phyloP scores from a whole-genome alignment of 2,797 vertebrate species.

The Sciurus carolinensis region DNA sequence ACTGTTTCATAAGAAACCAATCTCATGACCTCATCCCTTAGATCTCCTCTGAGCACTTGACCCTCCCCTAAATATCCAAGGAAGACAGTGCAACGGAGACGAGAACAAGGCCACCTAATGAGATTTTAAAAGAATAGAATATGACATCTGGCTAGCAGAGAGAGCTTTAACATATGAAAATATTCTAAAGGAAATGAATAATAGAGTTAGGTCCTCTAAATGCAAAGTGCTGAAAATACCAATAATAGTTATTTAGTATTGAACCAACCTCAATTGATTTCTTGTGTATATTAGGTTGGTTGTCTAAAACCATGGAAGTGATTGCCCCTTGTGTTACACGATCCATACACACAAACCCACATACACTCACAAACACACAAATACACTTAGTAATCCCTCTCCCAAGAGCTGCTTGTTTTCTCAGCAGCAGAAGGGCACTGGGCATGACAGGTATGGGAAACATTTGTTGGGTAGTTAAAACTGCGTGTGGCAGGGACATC shows the following conservation, averaged over 20 bases:
- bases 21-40: slow-evolving; percentile 68
- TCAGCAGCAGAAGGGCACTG: slow-evolving; percentile 51
- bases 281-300: slow-evolving; percentile 55
- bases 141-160: slow-evolving; percentile 83
- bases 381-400: not conserved
- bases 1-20: slow-evolving; percentile 63
- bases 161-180: slow-evolving; percentile 59
- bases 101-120: slow-evolving; percentile 79
- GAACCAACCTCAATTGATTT: slow-evolving; percentile 53
- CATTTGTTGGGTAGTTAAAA: slow-evolving; percentile 77
- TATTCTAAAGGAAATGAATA: slow-evolving; percentile 75
- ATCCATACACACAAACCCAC: not conserved
- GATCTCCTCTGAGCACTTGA: slow-evolving; percentile 73
- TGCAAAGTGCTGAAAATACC: slow-evolving; percentile 71
- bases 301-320: slow-evolving; percentile 39
- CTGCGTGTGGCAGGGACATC: slow-evolving; percentile 68
- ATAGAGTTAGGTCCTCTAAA: slow-evolving; percentile 66
- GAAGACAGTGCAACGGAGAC: slow-evolving; percentile 58
- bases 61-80: slow-evolving; percentile 52
- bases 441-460: slow-evolving; percentile 66
- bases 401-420: not conserved
- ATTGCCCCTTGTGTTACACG: slow-evolving; percentile 41
- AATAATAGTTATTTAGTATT: slow-evolving; percentile 65
- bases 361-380: not conserved
- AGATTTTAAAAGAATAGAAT: slow-evolving; percentile 72